These are phyloP conservation scores for Otis tarda DNA, from an alignment of 2,113 vertebrate genomes.

Conservation along the genomic window DNA sequence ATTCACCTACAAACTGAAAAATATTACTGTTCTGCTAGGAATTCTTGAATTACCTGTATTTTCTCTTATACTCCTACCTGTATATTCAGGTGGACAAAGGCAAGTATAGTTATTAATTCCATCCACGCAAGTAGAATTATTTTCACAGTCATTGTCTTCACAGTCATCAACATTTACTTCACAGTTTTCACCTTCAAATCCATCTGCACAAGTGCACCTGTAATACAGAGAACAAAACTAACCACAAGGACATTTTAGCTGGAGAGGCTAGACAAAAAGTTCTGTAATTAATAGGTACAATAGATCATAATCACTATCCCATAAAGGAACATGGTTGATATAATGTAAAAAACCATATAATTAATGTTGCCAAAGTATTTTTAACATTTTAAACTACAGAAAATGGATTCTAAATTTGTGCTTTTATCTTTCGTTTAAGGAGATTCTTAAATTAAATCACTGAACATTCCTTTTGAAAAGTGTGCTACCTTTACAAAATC, in stretches of 20 bases:
- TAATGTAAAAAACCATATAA: background rate
- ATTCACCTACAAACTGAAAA: background rate
- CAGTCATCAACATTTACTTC: slow-evolving; percentile 97
- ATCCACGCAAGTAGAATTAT: slow-evolving; percentile 96
- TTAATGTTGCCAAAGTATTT: background rate
- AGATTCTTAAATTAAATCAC: background rate
- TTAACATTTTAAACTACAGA: background rate
- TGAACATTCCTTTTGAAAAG: background rate
- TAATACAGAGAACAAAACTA: background rate
- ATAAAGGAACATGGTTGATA: background rate
- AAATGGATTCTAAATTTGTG: background rate
- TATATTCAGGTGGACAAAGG: slow-evolving; percentile 94
- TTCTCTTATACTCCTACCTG: slow-evolving; percentile 81
- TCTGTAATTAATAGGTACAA: background rate
- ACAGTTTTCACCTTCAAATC: slow-evolving; percentile 94
- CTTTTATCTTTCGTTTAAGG: background rate
- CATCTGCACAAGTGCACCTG: slow-evolving; percentile 95
- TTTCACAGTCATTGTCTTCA: slow-evolving; percentile 98
- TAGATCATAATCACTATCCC: background rate
- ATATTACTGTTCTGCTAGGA: background rate
- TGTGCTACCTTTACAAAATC: background rate
- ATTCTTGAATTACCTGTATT: background rate
- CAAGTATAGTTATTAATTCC: slow-evolving; percentile 99
- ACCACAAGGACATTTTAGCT: background rate
- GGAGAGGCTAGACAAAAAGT: background rate